Conservation (phyloP, 2,113 vertebrate species). For the Picathartes gymnocephalus region DNA sequence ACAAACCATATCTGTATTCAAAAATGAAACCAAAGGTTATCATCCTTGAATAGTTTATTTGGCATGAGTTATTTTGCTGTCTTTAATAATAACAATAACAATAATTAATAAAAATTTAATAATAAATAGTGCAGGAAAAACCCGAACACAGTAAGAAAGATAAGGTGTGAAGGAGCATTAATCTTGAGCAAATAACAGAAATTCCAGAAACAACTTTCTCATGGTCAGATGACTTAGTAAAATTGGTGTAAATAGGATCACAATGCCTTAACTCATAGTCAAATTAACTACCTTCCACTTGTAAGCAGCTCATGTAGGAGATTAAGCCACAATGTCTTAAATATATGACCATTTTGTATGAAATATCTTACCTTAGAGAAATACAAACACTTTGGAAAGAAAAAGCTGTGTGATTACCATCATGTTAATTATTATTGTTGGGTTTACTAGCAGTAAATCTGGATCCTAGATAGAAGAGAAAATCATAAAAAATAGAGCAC, state of each 20-base stretch:
- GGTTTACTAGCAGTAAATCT: not conserved
- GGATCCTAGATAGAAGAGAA: not conserved
- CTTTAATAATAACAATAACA: not conserved
- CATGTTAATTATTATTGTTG: not conserved
- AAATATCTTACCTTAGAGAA: not conserved
- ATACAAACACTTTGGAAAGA: not conserved
- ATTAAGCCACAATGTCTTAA: not conserved
- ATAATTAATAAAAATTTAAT: not conserved
- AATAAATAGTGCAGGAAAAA: not conserved
- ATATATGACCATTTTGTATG: not conserved
- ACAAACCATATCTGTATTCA: not conserved
- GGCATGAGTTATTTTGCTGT: not conserved
- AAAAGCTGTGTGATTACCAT: not conserved
- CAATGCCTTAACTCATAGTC: not conserved
- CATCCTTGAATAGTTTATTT: not conserved
- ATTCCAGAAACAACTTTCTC: not conserved
- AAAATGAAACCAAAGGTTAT: not conserved
- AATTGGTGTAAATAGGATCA: not conserved
- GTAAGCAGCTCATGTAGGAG: not conserved
- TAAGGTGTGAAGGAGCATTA: not conserved
- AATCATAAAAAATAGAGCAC: not conserved
- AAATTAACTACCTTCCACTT: not conserved
- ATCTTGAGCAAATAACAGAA: not conserved
- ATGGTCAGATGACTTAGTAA: not conserved
- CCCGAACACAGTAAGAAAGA: rapidly evolving